A percentile compares a stretch with the other conserved stretches of the same genome.
phyloP scores from a whole-genome alignment of 2,888 invertebrate genomes.

The Criorhina ranunculi region DNA sequence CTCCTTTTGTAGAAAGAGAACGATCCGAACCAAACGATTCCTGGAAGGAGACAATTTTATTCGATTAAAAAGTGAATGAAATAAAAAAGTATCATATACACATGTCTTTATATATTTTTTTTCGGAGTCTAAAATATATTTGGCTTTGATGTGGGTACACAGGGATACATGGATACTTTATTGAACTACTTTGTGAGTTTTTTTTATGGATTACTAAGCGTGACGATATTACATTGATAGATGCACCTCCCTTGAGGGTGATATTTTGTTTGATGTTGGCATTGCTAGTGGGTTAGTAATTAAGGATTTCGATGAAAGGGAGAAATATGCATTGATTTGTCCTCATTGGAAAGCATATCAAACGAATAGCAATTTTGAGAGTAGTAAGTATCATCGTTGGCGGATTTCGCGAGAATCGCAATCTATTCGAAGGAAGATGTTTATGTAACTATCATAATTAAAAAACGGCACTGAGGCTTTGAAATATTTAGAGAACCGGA shows the following conservation, averaged over 20 bases:
- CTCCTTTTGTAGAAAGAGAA: constrained; percentile 36
- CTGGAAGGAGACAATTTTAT: constrained; percentile 68
- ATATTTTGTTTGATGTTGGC: not conserved
- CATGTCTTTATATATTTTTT: not conserved
- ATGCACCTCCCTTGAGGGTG: constrained; percentile 14
- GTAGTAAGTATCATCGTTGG: no score
- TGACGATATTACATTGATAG: constrained; percentile 2
- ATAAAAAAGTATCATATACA: not conserved
- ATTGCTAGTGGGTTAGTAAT: not conserved
- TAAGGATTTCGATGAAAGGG: no score
- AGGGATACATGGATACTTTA: constrained; percentile 5
- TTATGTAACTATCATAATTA: no score
- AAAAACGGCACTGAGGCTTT: no score
- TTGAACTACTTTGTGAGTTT: constrained; percentile 32
- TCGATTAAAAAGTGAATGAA: constrained; percentile 57
- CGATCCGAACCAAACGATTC: constrained; percentile 25
- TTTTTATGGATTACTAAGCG: constrained; percentile 37
- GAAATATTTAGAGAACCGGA: no score
- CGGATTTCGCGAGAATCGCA: not conserved
- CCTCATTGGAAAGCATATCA: no score
- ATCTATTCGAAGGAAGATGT: no score
- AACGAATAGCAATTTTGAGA: no score
- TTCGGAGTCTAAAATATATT: constrained; percentile 7
- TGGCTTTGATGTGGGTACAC: constrained; percentile 16
- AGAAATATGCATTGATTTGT: not conserved